Evolutionary conservation across 2,113 vertebrate genomes (phyloP).

Genomic region (Rhipidura dahli): DNA sequence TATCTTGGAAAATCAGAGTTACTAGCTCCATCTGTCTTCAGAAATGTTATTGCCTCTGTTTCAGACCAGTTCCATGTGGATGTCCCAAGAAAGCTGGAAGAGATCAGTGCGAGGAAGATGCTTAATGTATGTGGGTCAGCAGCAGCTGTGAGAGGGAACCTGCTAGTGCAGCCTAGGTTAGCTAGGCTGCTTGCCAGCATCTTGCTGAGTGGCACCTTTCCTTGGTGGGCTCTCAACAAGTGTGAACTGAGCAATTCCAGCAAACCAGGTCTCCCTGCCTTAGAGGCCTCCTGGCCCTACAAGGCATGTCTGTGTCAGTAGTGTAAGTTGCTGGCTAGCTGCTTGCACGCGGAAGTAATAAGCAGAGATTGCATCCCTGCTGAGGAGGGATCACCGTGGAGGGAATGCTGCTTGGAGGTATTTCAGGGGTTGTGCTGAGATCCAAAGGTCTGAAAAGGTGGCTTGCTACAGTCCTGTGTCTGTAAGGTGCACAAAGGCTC

Average conservation of each 20-base stretch:
- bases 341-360: background rate
- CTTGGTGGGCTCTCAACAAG: background rate
- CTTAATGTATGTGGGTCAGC: background rate
- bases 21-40: background rate
- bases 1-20: background rate
- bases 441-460: background rate
- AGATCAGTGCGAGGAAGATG: background rate
- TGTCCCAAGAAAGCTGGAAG: background rate
- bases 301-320: accelerated
- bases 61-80: background rate
- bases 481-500: background rate
- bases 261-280: background rate
- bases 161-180: background rate
- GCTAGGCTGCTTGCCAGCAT: background rate
- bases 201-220: background rate
- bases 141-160: background rate
- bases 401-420: background rate
- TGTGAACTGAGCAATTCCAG: background rate
- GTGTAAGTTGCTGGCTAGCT: background rate
- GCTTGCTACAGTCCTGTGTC: accelerated
- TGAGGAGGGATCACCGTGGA: background rate
- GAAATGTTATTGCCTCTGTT: background rate
- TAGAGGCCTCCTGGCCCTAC: background rate
- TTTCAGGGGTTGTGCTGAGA: background rate
- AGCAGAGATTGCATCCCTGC: background rate